phyloP scores from a whole-genome alignment of 30 jellyfish, hydroid and myxozoan species.

The Cassiopea andromeda region DNA sequence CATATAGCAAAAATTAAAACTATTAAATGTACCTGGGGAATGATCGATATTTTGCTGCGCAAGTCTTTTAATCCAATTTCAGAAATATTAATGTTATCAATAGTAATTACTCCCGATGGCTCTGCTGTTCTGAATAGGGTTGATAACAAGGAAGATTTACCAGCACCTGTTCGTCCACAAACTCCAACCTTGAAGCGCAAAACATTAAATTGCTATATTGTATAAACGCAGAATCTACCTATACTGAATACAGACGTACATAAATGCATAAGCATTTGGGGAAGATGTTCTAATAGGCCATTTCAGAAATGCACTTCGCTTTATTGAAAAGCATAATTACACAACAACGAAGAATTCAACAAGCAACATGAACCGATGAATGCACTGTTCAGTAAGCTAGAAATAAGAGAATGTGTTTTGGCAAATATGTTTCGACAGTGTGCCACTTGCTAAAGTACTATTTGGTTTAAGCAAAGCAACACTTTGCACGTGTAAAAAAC shows the following conservation, averaged over 20 bases:
- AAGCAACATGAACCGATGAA: too few species aligned
- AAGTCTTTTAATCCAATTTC: conserved; percentile 58
- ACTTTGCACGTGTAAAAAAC: too few species aligned
- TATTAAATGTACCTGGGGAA: conserved; percentile 80
- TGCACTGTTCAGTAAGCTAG: too few species aligned
- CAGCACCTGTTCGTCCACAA: conserved; percentile 97
- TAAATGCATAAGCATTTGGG: neutral
- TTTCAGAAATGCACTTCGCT: too few species aligned
- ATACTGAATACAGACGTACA: neutral
- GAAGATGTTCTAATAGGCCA: too few species aligned
- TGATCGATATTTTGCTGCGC: conserved; percentile 81
- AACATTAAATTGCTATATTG: neutral
- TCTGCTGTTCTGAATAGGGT: conserved; percentile 83
- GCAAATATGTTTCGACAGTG: too few species aligned
- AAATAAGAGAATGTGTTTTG: too few species aligned
- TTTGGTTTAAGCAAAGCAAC: too few species aligned
- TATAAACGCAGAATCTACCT: neutral
- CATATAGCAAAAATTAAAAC: too few species aligned
- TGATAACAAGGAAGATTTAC: conserved; percentile 78
- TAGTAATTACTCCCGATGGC: conserved; percentile 62
- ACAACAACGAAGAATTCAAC: too few species aligned
- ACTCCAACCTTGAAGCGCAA: conserved; percentile 62
- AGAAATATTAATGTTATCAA: conserved; percentile 70
- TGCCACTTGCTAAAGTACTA: too few species aligned
- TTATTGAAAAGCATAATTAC: too few species aligned